A percentile compares a stretch with the other conserved stretches of the same genome.
Evolutionary conservation across 2,797 vertebrate species (phyloP).

Genomic region (Acanthurus lineatus): DNA sequence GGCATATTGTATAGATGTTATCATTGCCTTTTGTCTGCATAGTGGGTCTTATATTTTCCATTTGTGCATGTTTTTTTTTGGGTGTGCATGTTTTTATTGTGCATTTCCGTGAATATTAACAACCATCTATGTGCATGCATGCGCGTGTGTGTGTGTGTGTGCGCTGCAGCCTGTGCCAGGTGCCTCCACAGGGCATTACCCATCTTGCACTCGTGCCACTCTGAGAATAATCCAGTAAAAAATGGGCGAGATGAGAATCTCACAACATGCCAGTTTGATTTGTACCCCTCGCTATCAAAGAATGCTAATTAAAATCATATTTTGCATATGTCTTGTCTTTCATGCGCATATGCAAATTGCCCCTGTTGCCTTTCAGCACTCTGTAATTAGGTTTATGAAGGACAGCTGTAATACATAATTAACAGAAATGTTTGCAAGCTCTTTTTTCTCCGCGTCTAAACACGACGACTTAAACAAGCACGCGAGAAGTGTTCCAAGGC

Average conservation of each 20-base stretch:
- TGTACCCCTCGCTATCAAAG: conserved; percentile 93
- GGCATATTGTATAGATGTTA: conserved; percentile 50
- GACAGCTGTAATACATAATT: conserved; percentile 99
- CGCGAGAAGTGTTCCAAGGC: conserved; percentile 72
- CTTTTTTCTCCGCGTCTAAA: conserved; percentile 78
- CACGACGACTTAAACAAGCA: conserved; percentile 89
- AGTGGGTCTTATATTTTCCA: conserved; percentile 24
- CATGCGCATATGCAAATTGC: conserved; percentile 96
- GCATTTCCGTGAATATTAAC: conserved; percentile 41
- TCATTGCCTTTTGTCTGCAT: conserved; percentile 34
- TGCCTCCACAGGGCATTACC: conserved; percentile 78
- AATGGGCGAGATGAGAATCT: conserved; percentile 89
- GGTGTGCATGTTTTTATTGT: conserved; percentile 29
- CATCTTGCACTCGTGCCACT: conserved; percentile 76
- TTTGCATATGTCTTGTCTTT: conserved; percentile 98
- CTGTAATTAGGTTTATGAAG: conserved; percentile 99
- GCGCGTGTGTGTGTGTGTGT: conserved; percentile 16
- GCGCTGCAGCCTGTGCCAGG: conserved; percentile 56
- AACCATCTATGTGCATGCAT: conserved; percentile 5
- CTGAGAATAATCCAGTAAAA: conserved; percentile 89
- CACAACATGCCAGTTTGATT: conserved; percentile 97
- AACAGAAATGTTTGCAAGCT: conserved; percentile 97
- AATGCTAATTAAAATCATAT: conserved; percentile 99
- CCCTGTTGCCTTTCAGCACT: conserved; percentile 97
- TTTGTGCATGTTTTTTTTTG: conserved; percentile 37